These are phyloP conservation scores for Acanthosepion lycidas DNA, from an alignment of 2,888 invertebrate genomes.

Conservation along the genomic window DNA sequence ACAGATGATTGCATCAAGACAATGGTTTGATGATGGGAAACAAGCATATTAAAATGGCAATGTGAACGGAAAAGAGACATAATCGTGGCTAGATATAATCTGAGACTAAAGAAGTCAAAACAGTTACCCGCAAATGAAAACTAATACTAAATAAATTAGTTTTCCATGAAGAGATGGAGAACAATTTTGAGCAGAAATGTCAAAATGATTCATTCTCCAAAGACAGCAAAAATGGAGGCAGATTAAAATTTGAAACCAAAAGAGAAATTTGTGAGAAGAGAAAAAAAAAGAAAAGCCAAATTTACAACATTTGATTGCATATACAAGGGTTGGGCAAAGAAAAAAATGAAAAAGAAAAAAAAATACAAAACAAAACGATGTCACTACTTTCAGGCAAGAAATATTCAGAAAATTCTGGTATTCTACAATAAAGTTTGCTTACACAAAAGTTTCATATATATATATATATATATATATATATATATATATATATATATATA, in stretches of 20 bases:
- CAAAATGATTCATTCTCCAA: neutral
- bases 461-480: neutral
- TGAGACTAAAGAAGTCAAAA: neutral
- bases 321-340: neutral
- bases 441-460: neutral
- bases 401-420: neutral
- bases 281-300: neutral
- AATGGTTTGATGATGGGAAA: neutral
- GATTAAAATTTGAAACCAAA: neutral
- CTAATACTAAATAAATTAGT: constrained; percentile 17
- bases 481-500: too few species aligned
- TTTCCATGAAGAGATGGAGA: neutral
- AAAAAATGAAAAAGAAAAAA: neutral
- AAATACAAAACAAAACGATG: neutral
- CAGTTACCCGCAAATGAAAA: neutral
- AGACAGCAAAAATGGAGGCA: neutral
- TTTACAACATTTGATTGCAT: too few species aligned
- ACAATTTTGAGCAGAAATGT: neutral
- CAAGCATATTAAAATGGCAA: neutral
- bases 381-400: neutral
- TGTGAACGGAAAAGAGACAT: neutral
- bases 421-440: neutral
- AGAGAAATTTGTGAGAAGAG: neutral
- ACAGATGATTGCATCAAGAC: neutral
- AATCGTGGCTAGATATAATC: neutral